These are phyloP conservation scores for Chlorodrepanis virens DNA, from an alignment of 2,113 vertebrate genomes.

Conservation along the genomic window DNA sequence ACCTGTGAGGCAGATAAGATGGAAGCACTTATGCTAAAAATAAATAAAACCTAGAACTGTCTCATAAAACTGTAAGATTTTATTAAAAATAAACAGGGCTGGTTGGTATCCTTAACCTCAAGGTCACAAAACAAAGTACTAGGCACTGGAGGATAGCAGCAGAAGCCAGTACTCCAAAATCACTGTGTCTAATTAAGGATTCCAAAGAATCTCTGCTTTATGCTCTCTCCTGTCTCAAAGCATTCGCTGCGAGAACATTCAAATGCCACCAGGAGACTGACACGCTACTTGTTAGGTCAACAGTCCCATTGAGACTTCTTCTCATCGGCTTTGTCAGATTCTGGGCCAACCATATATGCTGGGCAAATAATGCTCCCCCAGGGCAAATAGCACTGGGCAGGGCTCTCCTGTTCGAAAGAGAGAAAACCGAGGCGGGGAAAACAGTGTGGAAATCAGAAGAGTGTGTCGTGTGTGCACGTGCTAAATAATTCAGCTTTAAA, in stretches of 20 bases:
- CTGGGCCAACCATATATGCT: constrained; percentile 23
- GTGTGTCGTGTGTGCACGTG: neutral
- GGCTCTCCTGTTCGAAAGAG: neutral
- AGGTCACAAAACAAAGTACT: constrained; percentile 39
- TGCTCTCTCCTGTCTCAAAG: constrained; percentile 28
- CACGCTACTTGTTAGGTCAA: constrained; percentile 59
- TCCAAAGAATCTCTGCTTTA: constrained; percentile 45
- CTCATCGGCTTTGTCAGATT: neutral
- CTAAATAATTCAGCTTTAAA: constrained; percentile 64
- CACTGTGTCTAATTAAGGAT: constrained; percentile 57
- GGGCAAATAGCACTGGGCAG: neutral
- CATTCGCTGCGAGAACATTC: constrained; percentile 32
- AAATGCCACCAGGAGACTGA: constrained; percentile 62
- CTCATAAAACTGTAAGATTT: constrained; percentile 54
- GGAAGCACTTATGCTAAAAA: constrained; percentile 50
- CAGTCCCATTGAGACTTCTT: constrained; percentile 48
- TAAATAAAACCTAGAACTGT: constrained; percentile 52
- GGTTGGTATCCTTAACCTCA: constrained; percentile 52
- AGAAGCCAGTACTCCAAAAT: constrained; percentile 30
- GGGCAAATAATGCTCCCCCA: constrained; percentile 28
- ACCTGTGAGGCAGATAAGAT: constrained; percentile 42
- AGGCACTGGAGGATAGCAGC: constrained; percentile 3
- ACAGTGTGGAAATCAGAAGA: neutral
- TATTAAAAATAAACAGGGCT: constrained; percentile 60
- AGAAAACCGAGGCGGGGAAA: neutral